Percentiles rank a stretch among this genome's conserved stretches.
phyloP scores from a whole-genome alignment of 2,113 vertebrate genomes.

The Pantherophis guttatus region DNA sequence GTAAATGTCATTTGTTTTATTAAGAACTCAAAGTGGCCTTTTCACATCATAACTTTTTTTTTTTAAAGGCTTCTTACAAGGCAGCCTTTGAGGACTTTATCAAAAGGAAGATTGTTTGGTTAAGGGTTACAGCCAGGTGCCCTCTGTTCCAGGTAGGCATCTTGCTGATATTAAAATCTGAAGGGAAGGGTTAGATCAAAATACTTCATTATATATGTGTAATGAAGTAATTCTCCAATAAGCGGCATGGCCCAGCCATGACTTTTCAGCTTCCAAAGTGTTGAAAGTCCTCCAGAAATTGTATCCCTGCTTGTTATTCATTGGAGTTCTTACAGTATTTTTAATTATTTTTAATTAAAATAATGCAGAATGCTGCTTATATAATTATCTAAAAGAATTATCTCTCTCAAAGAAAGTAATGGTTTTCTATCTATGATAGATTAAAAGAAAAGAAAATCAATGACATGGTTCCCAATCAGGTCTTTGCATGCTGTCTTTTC shows the following conservation, averaged over 20 bases:
- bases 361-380: background rate
- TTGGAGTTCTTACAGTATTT: background rate
- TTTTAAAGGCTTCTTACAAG: constrained; percentile 29
- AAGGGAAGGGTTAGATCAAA: background rate
- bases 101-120: constrained; percentile 42
- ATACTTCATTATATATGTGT: constrained; percentile 19
- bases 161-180: constrained; percentile 30
- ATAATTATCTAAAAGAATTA: background rate
- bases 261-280: background rate
- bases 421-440: background rate
- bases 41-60: constrained; percentile 25
- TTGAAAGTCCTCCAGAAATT: background rate
- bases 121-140: constrained; percentile 38
- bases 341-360: background rate
- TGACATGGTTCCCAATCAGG: background rate
- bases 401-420: background rate
- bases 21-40: constrained; percentile 23
- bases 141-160: constrained; percentile 12
- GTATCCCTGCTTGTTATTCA: background rate
- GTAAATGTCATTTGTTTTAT: constrained; percentile 22
- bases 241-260: background rate
- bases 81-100: constrained; percentile 21
- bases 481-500: background rate
- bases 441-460: background rate
- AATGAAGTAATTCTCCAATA: background rate